A percentile compares a stretch with the other conserved stretches of the same genome.
Conservation (phyloP, 1,140 invertebrate genomes). For the Ostrea edulis region DNA sequence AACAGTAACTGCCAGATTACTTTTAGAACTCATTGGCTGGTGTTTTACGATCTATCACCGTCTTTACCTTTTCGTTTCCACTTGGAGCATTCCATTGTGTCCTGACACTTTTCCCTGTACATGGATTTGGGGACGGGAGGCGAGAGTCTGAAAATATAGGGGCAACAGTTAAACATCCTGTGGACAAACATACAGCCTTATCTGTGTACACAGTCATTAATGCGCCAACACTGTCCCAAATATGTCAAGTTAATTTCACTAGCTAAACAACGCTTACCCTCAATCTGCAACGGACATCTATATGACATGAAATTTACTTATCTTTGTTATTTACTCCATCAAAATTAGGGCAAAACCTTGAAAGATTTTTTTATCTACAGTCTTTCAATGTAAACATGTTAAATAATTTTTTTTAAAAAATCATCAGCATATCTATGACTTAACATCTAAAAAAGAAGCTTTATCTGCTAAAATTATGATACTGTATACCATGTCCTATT, state of each 20-base stretch:
- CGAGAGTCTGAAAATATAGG: constrained; percentile 34
- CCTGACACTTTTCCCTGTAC: constrained; percentile 36
- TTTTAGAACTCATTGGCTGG: neutral
- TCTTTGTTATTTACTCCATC: neutral
- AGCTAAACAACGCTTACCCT: neutral
- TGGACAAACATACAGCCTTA: neutral
- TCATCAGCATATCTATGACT: neutral
- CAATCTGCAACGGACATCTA: neutral
- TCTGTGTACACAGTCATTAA: constrained; percentile 25
- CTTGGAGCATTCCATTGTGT: neutral
- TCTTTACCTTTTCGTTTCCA: constrained; percentile 45
- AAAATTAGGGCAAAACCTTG: neutral
- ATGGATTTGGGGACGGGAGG: constrained; percentile 38
- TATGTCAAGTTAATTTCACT: constrained; percentile 12
- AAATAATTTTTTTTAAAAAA: neutral
- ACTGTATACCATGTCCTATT: too few species aligned
- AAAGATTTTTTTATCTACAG: neutral
- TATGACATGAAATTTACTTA: neutral
- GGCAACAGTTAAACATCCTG: constrained; percentile 2
- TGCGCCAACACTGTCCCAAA: neutral
- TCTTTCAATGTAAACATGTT: neutral
- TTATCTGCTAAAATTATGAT: too few species aligned
- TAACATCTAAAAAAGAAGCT: neutral
- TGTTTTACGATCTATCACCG: neutral
- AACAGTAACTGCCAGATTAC: too few species aligned